Percentiles rank a stretch among this genome's conserved stretches.
Evolutionary conservation across 1,140 invertebrate species (phyloP).

Genomic region (Manduca sexta): DNA sequence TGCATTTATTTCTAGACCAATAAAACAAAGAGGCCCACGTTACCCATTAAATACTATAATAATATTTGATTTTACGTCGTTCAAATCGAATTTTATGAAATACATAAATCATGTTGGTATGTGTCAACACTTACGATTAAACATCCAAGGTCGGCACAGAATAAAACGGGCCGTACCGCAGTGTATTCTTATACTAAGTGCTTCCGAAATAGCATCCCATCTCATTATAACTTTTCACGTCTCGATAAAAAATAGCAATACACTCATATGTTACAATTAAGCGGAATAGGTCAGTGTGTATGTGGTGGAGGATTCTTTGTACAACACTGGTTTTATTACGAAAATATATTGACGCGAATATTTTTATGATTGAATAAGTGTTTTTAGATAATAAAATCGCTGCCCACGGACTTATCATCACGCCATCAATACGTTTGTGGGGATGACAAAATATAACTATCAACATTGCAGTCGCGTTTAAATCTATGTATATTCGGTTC

Average conservation of each 20-base stretch:
- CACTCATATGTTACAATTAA: constrained; percentile 53
- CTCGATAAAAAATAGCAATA: constrained; percentile 58
- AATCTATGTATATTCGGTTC: no score
- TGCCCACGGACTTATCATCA: no score
- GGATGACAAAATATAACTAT: no score
- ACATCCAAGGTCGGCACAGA: constrained; percentile 46
- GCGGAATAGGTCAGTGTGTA: constrained; percentile 17
- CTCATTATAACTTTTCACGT: constrained; percentile 63
- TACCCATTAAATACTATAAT: constrained; percentile 34
- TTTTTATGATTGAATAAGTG: no score
- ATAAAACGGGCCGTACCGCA: constrained; percentile 33
- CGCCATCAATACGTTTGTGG: no score
- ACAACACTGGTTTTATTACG: no score
- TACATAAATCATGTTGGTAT: constrained; percentile 52
- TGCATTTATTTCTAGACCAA: constrained; percentile 29
- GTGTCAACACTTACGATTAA: constrained; percentile 70
- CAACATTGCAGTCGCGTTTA: no score
- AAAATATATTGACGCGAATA: neutral
- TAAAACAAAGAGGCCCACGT: constrained; percentile 43
- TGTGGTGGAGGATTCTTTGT: neutral
- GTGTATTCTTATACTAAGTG: constrained; percentile 60
- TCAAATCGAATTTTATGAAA: constrained; percentile 38
- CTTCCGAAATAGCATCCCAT: constrained; percentile 50
- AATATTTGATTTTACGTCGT: constrained; percentile 49
- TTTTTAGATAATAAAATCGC: no score